Conservation (phyloP, 2,797 vertebrate genomes). For the Catharus ustulatus region DNA sequence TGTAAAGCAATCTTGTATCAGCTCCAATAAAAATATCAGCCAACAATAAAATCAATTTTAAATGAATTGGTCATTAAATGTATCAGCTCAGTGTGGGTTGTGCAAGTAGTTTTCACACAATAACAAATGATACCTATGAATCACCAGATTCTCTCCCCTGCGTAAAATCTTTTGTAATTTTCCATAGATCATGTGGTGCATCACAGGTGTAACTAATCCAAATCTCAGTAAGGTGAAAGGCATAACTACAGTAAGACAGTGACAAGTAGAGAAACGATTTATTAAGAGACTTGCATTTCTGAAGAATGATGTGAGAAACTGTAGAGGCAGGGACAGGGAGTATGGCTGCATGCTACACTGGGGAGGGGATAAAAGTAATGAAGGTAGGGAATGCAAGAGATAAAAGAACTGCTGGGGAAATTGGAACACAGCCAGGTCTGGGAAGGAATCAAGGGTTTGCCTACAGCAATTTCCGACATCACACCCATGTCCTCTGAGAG, state of each 20-base stretch:
- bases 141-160: conserved; percentile 1
- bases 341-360: not conserved
- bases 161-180: not conserved
- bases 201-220: not conserved
- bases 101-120: not conserved
- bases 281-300: not conserved
- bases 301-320: not conserved
- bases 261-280: not conserved
- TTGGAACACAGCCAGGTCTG: not conserved
- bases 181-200: not conserved
- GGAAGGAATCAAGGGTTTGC: not conserved
- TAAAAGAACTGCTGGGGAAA: not conserved
- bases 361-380: not conserved
- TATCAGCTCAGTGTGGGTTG: not conserved
- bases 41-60: not conserved
- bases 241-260: not conserved
- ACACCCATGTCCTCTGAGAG: not conserved
- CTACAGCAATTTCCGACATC: not conserved
- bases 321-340: not conserved
- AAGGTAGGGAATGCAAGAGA: not conserved
- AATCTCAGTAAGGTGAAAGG: not conserved
- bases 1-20: not conserved
- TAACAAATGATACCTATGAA: conserved; percentile 35
- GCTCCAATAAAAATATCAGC: not conserved
- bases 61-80: conserved; percentile 13